Evolutionary conservation across 2,888 invertebrate genomes (phyloP), one percentile per base, ranked within the genome.

Genomic region (Furcula furcula): DNA sequence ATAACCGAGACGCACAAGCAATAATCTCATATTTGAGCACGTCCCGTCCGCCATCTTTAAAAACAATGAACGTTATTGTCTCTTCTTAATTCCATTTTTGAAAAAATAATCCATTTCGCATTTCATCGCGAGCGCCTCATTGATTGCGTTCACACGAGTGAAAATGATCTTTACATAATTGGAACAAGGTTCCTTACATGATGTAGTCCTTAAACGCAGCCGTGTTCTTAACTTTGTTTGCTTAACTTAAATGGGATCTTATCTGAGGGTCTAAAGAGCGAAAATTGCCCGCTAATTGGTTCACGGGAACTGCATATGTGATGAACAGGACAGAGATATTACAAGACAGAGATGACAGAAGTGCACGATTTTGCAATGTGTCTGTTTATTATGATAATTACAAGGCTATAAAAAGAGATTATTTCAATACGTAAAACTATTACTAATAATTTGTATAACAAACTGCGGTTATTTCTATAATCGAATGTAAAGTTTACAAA

Each of bases 81-180:
- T 85, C 82, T 83, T 80, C 84, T 84, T 86, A 85, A 87, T 87
- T 84, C 86, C 86, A 85, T 88, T 87, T 88, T 87, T 85, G 80
- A 86, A 86, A 88, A 87, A 88, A 86, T 84, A 86, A 86, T 87
- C 83, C 85, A 83, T 84, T 85, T 84, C 82, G 82, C 79, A 80
- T 86, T 85, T 85, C 78, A 84, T 84, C 77, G 74, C 74, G 73
- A 78, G 71, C 69, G 76, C 64, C 70, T 77, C 80, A 78, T 79
- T 84, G 78, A 82, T 79, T 73, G 56, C 55, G 44, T 30, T 39
- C 13, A 19, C 26, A 18, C 50, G 39, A 49, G 25, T 36, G 25
- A 77, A 51, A 63, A 45, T 58, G 56, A 56, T 61, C 57, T 65
- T 81, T 65, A 28, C 0, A 0, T 0, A 6, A 27, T 20, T 18